phyloP scores from a whole-genome alignment of 2,888 invertebrate genomes.

The Caenorhabditis sp. region DNA sequence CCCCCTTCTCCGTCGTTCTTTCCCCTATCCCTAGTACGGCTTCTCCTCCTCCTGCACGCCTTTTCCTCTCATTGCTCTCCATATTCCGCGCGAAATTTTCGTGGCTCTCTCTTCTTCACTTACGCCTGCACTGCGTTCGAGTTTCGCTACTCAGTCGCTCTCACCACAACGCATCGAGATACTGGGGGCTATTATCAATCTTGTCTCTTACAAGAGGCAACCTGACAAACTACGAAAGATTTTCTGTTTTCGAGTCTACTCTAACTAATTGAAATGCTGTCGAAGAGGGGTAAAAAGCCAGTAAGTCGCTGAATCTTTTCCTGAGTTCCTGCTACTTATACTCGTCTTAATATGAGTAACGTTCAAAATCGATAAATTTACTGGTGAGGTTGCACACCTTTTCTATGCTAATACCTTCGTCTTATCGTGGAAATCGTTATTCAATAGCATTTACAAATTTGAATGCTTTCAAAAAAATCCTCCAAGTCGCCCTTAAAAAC shows the following conservation, averaged over 20 bases:
- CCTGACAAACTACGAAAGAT: not conserved
- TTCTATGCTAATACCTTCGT: too few relatives aligned
- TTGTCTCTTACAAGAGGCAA: not conserved
- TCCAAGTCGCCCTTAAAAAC: too few relatives aligned
- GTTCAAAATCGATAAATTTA: too few relatives aligned
- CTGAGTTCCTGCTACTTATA: not conserved
- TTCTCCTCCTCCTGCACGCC: conserved; percentile 18
- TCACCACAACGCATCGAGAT: not conserved
- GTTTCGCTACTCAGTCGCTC: conserved; percentile 14
- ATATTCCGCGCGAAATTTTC: conserved; percentile 2
- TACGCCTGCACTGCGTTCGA: conserved; percentile 20
- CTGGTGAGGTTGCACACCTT: too few relatives aligned
- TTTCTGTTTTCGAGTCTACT: not conserved
- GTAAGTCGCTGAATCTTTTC: conserved; percentile 8
- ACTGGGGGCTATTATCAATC: conserved; percentile 28
- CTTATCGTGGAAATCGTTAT: too few relatives aligned
- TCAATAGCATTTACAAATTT: too few relatives aligned
- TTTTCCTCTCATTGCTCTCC: conserved; percentile 28
- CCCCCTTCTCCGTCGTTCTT: conserved; percentile 18
- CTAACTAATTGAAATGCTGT: not conserved
- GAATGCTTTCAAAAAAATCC: too few relatives aligned
- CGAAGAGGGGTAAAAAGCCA: conserved; percentile 27
- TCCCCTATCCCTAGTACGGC: conserved; percentile 11
- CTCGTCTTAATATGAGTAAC: too few relatives aligned
- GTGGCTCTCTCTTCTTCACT: conserved; percentile 6